These are phyloP conservation scores for Ramphastos sulfuratus DNA, from an alignment of 2,113 vertebrate species.

Conservation along the genomic window DNA sequence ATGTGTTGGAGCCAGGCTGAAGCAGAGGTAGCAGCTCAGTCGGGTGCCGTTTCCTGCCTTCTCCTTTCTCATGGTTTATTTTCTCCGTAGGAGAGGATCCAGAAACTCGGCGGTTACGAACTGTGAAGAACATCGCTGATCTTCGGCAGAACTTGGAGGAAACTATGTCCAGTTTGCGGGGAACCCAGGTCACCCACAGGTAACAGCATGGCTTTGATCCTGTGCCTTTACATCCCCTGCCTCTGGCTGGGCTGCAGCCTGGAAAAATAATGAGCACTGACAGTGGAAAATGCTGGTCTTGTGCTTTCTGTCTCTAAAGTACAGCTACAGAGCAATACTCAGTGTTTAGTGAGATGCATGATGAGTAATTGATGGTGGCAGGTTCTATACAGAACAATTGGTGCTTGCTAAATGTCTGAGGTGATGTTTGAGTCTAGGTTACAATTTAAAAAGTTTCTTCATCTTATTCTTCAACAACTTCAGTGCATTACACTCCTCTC, in stretches of 20 bases:
- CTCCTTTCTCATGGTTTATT: neutral
- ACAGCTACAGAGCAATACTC: neutral
- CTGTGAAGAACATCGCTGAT: slow-evolving; percentile 95
- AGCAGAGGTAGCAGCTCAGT: neutral
- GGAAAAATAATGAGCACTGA: neutral
- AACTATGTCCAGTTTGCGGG: slow-evolving; percentile 94
- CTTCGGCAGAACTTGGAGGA: slow-evolving; percentile 95
- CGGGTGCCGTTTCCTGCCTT: neutral
- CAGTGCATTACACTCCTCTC: neutral
- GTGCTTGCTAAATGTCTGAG: neutral
- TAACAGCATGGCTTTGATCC: neutral
- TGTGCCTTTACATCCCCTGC: neutral
- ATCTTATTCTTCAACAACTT: neutral
- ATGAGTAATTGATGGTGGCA: neutral
- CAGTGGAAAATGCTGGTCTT: neutral
- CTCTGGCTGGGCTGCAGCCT: neutral
- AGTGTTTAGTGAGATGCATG: neutral
- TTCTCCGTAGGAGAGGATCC: slow-evolving; percentile 85
- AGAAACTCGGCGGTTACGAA: slow-evolving; percentile 87
- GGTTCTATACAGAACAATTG: neutral
- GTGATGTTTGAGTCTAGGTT: slow-evolving; percentile 24
- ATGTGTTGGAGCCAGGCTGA: neutral
- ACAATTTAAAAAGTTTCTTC: slow-evolving; percentile 15
- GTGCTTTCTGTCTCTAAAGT: neutral
- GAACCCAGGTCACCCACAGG: slow-evolving; percentile 94